Conservation (phyloP, 2,113 vertebrate genomes). For the Eulemur macaco region DNA sequence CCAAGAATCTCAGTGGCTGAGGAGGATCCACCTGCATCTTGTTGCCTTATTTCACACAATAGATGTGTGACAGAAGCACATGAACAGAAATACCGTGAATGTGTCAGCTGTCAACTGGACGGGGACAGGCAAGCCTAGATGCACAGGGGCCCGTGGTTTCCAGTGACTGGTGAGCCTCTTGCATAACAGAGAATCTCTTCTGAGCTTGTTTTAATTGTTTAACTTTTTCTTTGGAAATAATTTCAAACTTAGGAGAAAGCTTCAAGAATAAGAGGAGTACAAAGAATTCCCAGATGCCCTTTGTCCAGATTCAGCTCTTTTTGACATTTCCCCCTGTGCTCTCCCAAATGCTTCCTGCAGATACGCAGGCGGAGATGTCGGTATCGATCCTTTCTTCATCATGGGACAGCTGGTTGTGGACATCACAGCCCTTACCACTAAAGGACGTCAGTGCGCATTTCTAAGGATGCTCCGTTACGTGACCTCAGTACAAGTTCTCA, state of each 20-base stretch:
- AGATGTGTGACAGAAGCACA: not conserved
- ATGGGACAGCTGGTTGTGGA: not conserved
- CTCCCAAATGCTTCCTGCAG: not conserved
- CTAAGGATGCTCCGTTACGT: not conserved
- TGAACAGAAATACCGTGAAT: not conserved
- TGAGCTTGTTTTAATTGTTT: not conserved
- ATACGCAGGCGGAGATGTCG: not conserved
- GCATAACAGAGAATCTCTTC: not conserved
- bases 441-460: not conserved
- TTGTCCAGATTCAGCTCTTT: not conserved
- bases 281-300: not conserved
- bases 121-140: not conserved
- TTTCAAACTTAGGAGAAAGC: not conserved
- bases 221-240: not conserved
- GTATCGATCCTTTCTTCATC: not conserved
- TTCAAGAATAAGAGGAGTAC: not conserved
- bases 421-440: not conserved
- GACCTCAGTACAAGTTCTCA: not conserved
- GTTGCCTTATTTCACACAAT: not conserved
- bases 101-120: not conserved
- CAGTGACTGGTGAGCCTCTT: not conserved
- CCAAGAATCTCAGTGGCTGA: too few relatives aligned
- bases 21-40: not conserved
- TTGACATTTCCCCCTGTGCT: not conserved
- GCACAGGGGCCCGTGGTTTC: not conserved